phyloP scores from a whole-genome alignment of 2,797 vertebrate species.

The Esox masquinongy region DNA sequence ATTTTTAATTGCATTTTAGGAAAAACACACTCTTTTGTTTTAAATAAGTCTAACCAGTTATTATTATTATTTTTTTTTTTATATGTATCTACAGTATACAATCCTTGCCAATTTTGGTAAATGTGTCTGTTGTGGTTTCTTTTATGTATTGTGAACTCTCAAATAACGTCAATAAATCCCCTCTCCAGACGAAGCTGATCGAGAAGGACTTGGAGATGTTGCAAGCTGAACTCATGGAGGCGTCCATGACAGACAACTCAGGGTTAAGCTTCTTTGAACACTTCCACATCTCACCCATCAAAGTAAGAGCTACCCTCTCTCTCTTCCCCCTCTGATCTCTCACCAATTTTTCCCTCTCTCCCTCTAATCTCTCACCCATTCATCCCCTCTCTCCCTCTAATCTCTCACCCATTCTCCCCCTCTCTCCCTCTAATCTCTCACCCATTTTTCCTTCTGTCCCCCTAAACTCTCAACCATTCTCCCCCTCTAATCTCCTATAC shows the following conservation, averaged over 20 bases:
- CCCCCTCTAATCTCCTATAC: background rate
- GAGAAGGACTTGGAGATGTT: slow-evolving; percentile 84
- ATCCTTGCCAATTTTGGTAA: no score
- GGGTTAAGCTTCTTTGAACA: slow-evolving; percentile 93
- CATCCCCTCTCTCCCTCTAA: background rate
- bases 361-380: background rate
- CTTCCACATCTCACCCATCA: slow-evolving; percentile 97
- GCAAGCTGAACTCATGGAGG: slow-evolving; percentile 85
- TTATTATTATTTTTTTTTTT: no score
- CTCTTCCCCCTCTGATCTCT: background rate
- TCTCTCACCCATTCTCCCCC: background rate
- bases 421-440: background rate
- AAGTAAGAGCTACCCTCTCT: slow-evolving; percentile 72
- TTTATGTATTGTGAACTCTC: no score
- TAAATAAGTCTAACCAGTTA: no score
- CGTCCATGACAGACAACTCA: slow-evolving; percentile 83
- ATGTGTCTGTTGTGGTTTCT: no score
- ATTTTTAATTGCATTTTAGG: no score
- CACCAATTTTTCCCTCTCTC: background rate
- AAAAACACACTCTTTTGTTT: no score
- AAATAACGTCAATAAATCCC: background rate
- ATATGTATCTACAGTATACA: no score
- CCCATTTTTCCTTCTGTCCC: background rate
- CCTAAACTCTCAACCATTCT: background rate
- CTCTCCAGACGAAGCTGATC: slow-evolving; percentile 79